These are phyloP conservation scores for Rotaria magnacalcarata DNA, from an alignment of 2,888 invertebrate genomes.

Conservation along the genomic window DNA sequence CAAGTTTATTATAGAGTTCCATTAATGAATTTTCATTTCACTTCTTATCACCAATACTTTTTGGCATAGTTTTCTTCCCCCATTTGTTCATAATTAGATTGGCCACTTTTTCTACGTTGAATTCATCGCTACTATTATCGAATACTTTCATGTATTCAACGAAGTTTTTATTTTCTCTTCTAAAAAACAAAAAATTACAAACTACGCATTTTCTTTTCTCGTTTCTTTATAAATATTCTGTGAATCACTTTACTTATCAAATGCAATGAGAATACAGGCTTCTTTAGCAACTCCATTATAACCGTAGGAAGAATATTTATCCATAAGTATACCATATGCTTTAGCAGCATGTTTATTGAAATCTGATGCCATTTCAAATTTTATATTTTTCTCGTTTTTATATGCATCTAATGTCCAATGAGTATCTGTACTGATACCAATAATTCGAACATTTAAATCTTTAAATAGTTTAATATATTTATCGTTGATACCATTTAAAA, in stretches of 20 bases:
- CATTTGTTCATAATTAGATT: not conserved
- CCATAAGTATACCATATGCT: not conserved
- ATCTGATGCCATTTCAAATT: not conserved
- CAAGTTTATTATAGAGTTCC: too few relatives aligned
- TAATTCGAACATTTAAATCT: not conserved
- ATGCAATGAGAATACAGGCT: not conserved
- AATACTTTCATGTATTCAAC: not conserved
- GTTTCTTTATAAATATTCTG: too few relatives aligned
- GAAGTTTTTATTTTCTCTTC: not conserved
- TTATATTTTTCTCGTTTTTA: not conserved
- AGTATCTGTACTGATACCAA: not conserved
- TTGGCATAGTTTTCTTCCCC: not conserved
- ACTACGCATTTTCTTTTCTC: too few relatives aligned
- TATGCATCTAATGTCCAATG: not conserved
- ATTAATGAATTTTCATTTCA: not conserved
- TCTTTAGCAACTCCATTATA: not conserved
- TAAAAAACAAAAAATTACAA: not conserved
- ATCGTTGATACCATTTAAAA: not conserved
- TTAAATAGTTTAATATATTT: not conserved
- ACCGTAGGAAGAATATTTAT: not conserved
- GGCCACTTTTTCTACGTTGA: not conserved
- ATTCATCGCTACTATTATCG: not conserved
- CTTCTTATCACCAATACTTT: not conserved
- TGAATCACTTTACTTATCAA: not conserved
- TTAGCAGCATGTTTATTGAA: not conserved